Percentiles rank a stretch among this genome's conserved stretches.
Conservation (phyloP, 2,888 invertebrate species). For the Strigamia maritima region DNA sequence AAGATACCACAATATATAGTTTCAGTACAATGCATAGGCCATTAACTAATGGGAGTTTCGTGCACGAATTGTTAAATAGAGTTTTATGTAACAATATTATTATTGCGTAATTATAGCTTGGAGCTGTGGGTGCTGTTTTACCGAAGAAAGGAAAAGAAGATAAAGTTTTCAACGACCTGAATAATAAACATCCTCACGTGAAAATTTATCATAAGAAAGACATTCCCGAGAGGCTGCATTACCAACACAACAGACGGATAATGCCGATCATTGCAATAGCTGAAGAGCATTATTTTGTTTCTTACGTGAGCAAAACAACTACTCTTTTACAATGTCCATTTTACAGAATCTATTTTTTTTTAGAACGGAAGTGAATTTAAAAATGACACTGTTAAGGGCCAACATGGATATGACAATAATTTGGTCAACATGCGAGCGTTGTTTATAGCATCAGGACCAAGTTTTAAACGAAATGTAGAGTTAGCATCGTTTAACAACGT, state of each 20-base stretch:
- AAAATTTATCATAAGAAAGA: constrained; percentile 60
- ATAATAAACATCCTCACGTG: constrained; percentile 36
- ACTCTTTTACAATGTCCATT: too few species aligned
- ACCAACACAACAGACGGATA: constrained; percentile 60
- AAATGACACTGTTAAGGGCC: constrained; percentile 44
- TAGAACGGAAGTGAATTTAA: neutral
- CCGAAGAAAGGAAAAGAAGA: constrained; percentile 26
- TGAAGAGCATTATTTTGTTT: constrained; percentile 58
- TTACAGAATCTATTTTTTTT: neutral
- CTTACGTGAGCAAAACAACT: neutral
- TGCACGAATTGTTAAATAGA: too few species aligned
- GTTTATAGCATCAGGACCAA: constrained; percentile 68
- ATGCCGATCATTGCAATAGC: constrained; percentile 64
- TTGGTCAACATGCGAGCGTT: constrained; percentile 63
- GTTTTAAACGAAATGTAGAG: constrained; percentile 55
- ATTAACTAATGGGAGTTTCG: too few species aligned
- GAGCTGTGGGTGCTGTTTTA: neutral
- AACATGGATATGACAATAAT: constrained; percentile 64
- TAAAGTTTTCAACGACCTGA: constrained; percentile 36
- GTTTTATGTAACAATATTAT: too few species aligned
- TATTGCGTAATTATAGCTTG: neutral
- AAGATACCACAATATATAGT: too few species aligned
- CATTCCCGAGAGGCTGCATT: constrained; percentile 63
- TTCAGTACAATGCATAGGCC: too few species aligned
- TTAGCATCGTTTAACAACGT: constrained; percentile 61